Percentiles rank a stretch among this genome's conserved stretches.
Evolutionary conservation across 1,140 invertebrate species (phyloP).

Genomic region (Brachionus paranguensis): DNA sequence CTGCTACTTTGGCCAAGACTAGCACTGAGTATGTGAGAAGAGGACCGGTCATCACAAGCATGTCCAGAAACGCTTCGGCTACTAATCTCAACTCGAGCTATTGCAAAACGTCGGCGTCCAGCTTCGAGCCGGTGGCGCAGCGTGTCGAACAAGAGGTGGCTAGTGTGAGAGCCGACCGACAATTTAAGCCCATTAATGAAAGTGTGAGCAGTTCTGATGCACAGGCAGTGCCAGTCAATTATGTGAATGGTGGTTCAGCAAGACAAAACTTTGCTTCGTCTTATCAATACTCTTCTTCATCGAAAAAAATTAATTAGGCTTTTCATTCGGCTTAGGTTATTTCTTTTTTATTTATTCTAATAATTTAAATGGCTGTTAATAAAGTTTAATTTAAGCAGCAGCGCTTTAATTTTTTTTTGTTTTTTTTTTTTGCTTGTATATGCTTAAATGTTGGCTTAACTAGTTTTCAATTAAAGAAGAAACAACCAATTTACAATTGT

Average conservation of each 20-base stretch:
- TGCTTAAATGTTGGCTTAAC: too few relatives aligned
- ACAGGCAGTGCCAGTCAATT: not conserved
- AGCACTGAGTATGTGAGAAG: not conserved
- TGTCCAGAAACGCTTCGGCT: not conserved
- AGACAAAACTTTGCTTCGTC: not conserved
- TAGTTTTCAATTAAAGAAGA: too few relatives aligned
- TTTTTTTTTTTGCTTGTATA: too few relatives aligned
- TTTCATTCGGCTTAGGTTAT: too few relatives aligned
- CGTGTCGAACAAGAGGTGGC: not conserved
- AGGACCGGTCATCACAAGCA: not conserved
- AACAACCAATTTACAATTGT: too few relatives aligned
- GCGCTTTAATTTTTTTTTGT: too few relatives aligned
- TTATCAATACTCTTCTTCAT: conserved; percentile 15
- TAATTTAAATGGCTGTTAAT: not conserved
- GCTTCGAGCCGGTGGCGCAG: conserved; percentile 1
- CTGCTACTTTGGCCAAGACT: not conserved
- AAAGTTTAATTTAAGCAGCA: too few relatives aligned
- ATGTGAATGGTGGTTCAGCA: not conserved
- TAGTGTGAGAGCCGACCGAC: not conserved
- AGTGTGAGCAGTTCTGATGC: not conserved
- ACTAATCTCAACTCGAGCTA: not conserved
- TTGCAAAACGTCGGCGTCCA: not conserved
- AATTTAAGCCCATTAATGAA: not conserved
- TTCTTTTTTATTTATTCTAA: not conserved
- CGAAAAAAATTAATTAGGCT: not conserved